These are phyloP conservation scores for Malacoctenus gilli DNA, from an alignment of 2,797 vertebrate species.

Conservation along the genomic window DNA sequence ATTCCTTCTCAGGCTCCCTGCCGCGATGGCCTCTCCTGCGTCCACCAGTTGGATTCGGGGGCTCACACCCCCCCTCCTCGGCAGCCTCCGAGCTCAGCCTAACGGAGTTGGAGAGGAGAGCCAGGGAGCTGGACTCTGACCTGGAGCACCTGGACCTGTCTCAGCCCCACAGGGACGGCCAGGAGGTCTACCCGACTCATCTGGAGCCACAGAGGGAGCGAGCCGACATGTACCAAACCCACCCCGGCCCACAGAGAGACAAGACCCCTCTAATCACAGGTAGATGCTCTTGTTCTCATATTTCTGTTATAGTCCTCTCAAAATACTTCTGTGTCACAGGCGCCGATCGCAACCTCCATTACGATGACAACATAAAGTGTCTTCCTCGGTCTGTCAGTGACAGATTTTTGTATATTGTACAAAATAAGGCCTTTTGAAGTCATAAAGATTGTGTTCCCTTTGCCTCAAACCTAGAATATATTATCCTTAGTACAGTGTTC, in stretches of 20 bases:
- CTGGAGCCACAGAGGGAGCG: conserved; percentile 64
- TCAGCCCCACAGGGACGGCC: conserved; percentile 59
- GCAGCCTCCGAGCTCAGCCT: conserved; percentile 82
- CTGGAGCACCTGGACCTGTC: conserved; percentile 77
- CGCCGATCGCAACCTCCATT: too few relatives aligned
- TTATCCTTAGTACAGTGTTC: too few relatives aligned
- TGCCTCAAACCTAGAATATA: too few relatives aligned
- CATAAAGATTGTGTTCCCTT: too few relatives aligned
- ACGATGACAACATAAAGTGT: too few relatives aligned
- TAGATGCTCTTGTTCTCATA: conserved; percentile 22
- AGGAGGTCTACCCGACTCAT: conserved; percentile 58
- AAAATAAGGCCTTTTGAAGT: too few relatives aligned
- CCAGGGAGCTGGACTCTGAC: conserved; percentile 77
- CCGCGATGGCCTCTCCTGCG: conserved; percentile 82
- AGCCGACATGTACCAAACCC: conserved; percentile 74
- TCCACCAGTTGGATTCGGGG: conserved; percentile 82
- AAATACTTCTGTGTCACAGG: too few relatives aligned
- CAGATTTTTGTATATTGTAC: too few relatives aligned
- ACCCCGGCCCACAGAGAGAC: conserved; percentile 74
- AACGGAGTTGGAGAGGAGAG: conserved; percentile 78
- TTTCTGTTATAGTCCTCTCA: too few relatives aligned
- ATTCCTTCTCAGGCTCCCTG: conserved; percentile 77
- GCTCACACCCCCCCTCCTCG: conserved; percentile 81
- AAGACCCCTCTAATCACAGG: conserved; percentile 60
- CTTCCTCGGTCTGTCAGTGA: too few relatives aligned